phyloP scores from a whole-genome alignment of 2,113 vertebrate species.

The Lepus timidus region DNA sequence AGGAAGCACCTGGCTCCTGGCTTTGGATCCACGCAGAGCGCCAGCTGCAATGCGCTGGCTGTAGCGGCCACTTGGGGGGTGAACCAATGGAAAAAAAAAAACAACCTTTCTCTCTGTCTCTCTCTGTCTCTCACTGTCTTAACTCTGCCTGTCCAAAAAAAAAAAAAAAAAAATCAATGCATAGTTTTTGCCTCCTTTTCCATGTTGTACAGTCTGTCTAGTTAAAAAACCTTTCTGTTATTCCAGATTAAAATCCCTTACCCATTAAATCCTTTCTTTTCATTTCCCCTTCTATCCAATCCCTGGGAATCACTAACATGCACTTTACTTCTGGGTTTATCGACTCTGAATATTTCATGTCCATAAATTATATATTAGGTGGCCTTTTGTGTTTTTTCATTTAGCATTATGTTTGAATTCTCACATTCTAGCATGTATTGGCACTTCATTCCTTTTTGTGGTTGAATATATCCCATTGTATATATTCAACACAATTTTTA shows the following conservation, averaged over 20 bases:
- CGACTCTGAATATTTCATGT: background rate
- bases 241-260: background rate
- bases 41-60: no score
- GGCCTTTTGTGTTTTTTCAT: background rate
- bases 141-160: no score
- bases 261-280: background rate
- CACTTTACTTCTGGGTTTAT: background rate
- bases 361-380: background rate
- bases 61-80: no score
- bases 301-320: background rate
- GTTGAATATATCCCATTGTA: background rate
- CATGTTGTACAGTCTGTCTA: background rate
- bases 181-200: no score
- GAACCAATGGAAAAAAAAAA: no score
- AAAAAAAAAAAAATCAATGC: no score
- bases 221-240: background rate
- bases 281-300: background rate
- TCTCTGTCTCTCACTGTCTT: no score
- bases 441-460: constrained; percentile 24
- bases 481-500: background rate
- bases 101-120: no score
- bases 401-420: background rate
- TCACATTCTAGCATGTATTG: background rate
- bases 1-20: no score
- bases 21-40: no score